These are phyloP conservation scores for Cenopis cana DNA, from an alignment of 2,888 invertebrate genomes.

Conservation along the genomic window DNA sequence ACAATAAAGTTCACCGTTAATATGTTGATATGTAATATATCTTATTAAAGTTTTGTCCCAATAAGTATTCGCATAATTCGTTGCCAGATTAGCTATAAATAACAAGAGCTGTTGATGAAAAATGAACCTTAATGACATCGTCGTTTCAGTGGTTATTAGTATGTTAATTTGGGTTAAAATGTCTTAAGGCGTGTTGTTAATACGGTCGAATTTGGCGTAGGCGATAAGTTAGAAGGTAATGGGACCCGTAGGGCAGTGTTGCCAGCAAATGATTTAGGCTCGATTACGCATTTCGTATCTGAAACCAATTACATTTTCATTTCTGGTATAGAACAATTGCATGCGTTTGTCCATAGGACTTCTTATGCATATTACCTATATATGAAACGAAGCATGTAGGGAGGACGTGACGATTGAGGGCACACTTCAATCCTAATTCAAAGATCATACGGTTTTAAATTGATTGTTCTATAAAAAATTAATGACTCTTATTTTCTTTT, in stretches of 20 bases:
- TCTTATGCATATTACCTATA: too few species aligned
- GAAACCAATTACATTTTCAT: slow-evolving; percentile 41
- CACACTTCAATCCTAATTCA: too few species aligned
- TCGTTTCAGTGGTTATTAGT: background rate
- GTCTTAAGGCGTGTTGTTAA: background rate
- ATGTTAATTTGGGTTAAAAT: background rate
- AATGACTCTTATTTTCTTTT: too few species aligned
- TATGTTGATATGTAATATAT: slow-evolving; percentile 24
- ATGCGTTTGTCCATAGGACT: slow-evolving; percentile 11
- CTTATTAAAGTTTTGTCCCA: slow-evolving; percentile 41
- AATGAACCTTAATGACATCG: background rate
- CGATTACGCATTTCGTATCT: slow-evolving; percentile 40
- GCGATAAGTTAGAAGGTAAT: slow-evolving; percentile 6
- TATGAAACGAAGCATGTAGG: background rate
- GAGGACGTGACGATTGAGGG: too few species aligned
- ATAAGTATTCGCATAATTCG: slow-evolving; percentile 37
- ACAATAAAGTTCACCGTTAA: slow-evolving; percentile 1
- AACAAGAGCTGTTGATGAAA: slow-evolving; percentile 6
- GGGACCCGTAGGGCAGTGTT: slow-evolving; percentile 30
- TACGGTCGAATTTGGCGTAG: background rate
- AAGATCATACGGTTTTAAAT: too few species aligned
- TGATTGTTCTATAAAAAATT: too few species aligned
- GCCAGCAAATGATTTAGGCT: slow-evolving; percentile 34
- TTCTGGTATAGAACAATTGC: slow-evolving; percentile 26
- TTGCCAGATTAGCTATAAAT: slow-evolving; percentile 36